A percentile compares a stretch with the other conserved stretches of the same genome.
Evolutionary conservation across 2,888 invertebrate species (phyloP).

Genomic region (Pharmacophagus antenor): DNA sequence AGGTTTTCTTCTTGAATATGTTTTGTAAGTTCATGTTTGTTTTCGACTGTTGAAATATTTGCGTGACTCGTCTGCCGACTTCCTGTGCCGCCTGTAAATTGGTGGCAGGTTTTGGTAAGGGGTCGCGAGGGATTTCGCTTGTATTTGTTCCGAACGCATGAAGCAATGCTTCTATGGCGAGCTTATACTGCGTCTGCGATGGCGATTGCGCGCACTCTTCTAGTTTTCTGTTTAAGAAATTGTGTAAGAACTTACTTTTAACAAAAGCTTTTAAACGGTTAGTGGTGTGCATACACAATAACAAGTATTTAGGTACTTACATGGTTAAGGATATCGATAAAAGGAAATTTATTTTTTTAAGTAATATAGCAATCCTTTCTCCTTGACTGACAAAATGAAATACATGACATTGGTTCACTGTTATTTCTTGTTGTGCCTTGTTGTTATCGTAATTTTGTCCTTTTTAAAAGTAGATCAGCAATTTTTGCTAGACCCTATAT

Average conservation of each 20-base stretch:
- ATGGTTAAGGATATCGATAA: too few species aligned
- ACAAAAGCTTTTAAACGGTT: too few species aligned
- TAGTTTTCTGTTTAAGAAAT: constrained; percentile 54
- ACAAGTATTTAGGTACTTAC: too few species aligned
- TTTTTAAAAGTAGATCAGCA: too few species aligned
- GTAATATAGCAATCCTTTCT: too few species aligned
- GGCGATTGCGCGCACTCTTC: constrained; percentile 66
- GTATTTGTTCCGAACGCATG: constrained; percentile 50
- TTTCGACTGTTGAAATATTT: constrained; percentile 74
- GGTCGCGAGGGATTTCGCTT: constrained; percentile 36
- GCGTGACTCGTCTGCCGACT: constrained; percentile 70
- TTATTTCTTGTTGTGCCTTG: too few species aligned
- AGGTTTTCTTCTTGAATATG: constrained; percentile 77
- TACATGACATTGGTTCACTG: too few species aligned
- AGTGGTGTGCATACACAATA: too few species aligned
- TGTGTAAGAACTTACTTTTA: background rate
- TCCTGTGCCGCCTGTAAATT: constrained; percentile 67
- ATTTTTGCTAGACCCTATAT: too few species aligned
- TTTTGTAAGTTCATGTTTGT: constrained; percentile 71
- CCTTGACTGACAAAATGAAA: too few species aligned
- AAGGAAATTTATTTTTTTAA: too few species aligned
- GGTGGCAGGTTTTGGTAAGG: constrained; percentile 45
- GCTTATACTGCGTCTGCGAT: constrained; percentile 58
- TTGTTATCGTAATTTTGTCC: too few species aligned
- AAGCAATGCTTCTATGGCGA: constrained; percentile 65